A percentile compares a stretch with the other conserved stretches of the same genome.
These are phyloP conservation scores for Keiferia lycopersicella DNA, from an alignment of 2,888 invertebrate genomes.

Conservation along the genomic window DNA sequence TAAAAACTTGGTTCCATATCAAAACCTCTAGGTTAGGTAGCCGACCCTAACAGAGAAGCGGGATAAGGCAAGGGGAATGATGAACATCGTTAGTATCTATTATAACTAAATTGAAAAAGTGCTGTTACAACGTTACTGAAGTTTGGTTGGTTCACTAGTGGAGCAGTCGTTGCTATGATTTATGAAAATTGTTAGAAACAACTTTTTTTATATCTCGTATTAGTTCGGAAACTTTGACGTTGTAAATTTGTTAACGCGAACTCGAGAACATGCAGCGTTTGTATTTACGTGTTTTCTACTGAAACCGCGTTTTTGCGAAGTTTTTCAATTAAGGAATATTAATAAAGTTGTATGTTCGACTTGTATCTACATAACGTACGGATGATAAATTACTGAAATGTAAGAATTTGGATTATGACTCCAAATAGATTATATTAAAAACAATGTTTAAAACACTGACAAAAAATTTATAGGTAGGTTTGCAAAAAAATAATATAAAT, in stretches of 20 bases:
- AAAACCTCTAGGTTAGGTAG: no score
- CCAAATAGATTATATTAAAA: background rate
- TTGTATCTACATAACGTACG: background rate
- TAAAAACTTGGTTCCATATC: no score
- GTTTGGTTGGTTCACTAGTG: background rate
- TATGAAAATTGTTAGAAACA: constrained; percentile 16
- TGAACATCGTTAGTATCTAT: no score
- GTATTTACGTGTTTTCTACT: constrained; percentile 15
- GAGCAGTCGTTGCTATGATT: background rate
- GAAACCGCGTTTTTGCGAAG: constrained; percentile 19
- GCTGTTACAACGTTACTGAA: background rate
- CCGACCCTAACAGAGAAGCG: no score
- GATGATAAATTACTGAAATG: background rate
- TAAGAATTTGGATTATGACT: background rate
- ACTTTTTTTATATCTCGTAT: constrained; percentile 16
- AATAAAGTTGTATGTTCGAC: constrained; percentile 7
- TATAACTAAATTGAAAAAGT: no score
- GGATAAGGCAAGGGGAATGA: no score
- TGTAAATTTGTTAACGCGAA: constrained; percentile 11
- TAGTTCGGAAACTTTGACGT: constrained; percentile 10
- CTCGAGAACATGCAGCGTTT: background rate
- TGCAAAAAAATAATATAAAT: no score
- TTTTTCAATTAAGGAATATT: constrained; percentile 16
- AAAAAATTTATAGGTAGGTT: no score
- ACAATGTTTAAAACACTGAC: no score